Conservation (phyloP, 30 jellyfish, hydroid and myxozoan genomes). For the Pelagia noctiluca region DNA sequence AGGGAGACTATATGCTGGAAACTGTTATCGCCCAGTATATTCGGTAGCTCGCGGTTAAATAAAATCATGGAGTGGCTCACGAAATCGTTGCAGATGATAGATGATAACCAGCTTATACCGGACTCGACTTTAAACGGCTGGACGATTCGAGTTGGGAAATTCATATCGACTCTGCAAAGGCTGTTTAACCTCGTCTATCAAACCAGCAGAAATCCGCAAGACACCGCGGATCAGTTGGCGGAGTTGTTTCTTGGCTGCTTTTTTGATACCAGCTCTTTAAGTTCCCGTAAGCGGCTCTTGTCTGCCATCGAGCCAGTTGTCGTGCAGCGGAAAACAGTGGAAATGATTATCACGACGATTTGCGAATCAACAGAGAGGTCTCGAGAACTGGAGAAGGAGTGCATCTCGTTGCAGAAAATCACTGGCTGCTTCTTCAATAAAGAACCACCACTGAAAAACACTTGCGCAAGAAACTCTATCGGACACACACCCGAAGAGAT, state of each 20-base stretch:
- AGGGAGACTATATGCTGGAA: conserved; percentile 33
- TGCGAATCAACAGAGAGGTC: conserved; percentile 29
- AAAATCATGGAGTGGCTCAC: conserved; percentile 25
- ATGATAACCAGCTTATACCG: background rate
- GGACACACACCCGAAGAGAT: background rate
- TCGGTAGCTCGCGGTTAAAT: conserved; percentile 43
- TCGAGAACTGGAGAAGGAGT: background rate
- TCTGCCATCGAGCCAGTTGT: conserved; percentile 30
- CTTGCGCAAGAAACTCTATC: background rate
- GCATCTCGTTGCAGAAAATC: conserved; percentile 28
- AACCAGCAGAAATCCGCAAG: conserved; percentile 19
- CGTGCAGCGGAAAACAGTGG: conserved; percentile 44
- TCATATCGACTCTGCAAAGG: conserved; percentile 27
- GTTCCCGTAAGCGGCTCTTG: conserved; percentile 40
- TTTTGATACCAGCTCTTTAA: conserved; percentile 20
- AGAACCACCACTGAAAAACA: conserved; percentile 5
- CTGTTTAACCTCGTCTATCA: conserved; percentile 20
- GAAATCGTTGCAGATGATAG: background rate
- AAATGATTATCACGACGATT: conserved; percentile 27
- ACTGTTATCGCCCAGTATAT: conserved; percentile 36
- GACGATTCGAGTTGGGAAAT: background rate
- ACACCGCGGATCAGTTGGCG: conserved; percentile 18
- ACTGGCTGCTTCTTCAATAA: conserved; percentile 28
- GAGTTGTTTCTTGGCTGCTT: conserved; percentile 31
- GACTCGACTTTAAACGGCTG: background rate